phyloP scores from a whole-genome alignment of 2,113 vertebrate species.

The Cynopterus brachyotis region DNA sequence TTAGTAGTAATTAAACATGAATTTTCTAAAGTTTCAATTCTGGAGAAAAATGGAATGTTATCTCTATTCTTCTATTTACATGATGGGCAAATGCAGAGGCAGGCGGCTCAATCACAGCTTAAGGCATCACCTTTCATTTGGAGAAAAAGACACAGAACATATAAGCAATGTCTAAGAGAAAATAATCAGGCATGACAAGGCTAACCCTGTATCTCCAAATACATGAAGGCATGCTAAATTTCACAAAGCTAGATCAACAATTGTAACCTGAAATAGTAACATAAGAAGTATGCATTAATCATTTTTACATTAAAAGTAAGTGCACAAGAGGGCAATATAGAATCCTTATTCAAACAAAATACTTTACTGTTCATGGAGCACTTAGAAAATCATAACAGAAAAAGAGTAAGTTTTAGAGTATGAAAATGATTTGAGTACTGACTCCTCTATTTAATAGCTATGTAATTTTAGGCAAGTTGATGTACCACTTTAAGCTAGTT shows the following conservation, averaged over 20 bases:
- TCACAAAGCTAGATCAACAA: background rate
- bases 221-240: background rate
- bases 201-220: background rate
- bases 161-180: background rate
- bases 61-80: background rate
- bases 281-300: background rate
- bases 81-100: background rate
- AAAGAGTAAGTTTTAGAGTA: background rate
- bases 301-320: background rate
- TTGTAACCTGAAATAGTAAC: constrained; percentile 7
- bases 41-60: background rate
- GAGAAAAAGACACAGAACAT: background rate
- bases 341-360: constrained; percentile 10
- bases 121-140: background rate
- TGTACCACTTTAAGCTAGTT: background rate
- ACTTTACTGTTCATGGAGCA: background rate
- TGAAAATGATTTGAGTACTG: background rate
- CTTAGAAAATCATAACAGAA: background rate
- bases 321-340: background rate
- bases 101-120: background rate
- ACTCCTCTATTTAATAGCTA: background rate
- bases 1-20: background rate
- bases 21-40: background rate
- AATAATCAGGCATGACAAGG: background rate
- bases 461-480: background rate